Conservation (phyloP, 2,888 invertebrate species). For the Encarsia formosa region DNA sequence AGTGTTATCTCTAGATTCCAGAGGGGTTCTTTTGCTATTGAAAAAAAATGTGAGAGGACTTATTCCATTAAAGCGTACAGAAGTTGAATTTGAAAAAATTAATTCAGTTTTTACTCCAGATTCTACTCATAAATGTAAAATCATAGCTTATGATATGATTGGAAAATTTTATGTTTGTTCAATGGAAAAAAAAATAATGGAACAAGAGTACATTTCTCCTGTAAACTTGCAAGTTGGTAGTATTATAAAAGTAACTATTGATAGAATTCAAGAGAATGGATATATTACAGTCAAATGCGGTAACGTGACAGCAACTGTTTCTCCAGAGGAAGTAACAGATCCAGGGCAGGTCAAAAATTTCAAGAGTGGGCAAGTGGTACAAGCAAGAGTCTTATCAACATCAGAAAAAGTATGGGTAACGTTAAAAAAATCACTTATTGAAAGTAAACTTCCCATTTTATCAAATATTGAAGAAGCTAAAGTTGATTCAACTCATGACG, state of each 20-base stretch:
- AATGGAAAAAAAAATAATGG: conserved; percentile 58
- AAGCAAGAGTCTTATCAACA: conserved; percentile 58
- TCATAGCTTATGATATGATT: conserved; percentile 64
- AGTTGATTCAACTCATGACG: conserved; percentile 56
- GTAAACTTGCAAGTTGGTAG: conserved; percentile 38
- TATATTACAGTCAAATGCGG: conserved; percentile 37
- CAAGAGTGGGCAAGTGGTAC: conserved; percentile 56
- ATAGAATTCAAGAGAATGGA: conserved; percentile 30
- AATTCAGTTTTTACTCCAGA: conserved; percentile 51
- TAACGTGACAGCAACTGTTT: conserved; percentile 28
- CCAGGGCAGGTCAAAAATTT: conserved; percentile 53
- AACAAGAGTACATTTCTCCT: conserved; percentile 56
- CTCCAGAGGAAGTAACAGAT: conserved; percentile 38
- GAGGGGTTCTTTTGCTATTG: conserved; percentile 47
- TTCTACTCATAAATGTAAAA: conserved; percentile 55
- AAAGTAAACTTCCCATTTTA: conserved; percentile 56
- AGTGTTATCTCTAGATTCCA: conserved; percentile 51
- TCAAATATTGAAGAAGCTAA: conserved; percentile 54
- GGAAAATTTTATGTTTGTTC: conserved; percentile 67
- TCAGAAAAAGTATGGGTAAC: conserved; percentile 59
- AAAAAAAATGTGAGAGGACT: conserved; percentile 39
- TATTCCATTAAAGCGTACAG: conserved; percentile 40
- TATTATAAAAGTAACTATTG: conserved; percentile 36
- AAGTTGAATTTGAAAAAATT: conserved; percentile 45
- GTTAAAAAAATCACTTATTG: conserved; percentile 62